phyloP scores from a whole-genome alignment of 1,140 invertebrate genomes.

The Drosophila setifemur region DNA sequence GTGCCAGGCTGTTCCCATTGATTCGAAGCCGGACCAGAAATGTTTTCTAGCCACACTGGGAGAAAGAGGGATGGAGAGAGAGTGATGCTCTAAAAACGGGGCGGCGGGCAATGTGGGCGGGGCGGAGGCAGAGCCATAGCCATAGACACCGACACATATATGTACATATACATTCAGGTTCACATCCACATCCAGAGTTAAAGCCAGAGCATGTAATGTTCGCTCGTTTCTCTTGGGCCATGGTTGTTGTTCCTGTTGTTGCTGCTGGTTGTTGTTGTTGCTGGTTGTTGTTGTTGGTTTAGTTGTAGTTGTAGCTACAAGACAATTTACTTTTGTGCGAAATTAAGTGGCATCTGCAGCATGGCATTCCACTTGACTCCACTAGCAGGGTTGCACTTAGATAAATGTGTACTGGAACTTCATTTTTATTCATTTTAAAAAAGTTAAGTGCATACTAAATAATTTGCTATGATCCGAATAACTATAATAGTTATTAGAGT shows the following conservation, averaged over 20 bases:
- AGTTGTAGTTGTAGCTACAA: constrained; percentile 74
- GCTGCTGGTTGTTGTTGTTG: constrained; percentile 12
- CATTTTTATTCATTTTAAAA: too few relatives aligned
- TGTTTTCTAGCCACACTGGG: constrained; percentile 56
- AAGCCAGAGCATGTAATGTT: constrained; percentile 71
- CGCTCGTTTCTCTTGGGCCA: constrained; percentile 73
- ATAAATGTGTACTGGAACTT: not conserved
- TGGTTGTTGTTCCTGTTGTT: constrained; percentile 52
- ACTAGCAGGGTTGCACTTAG: constrained; percentile 29
- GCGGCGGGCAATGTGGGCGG: constrained; percentile 24
- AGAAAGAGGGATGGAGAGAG: not conserved
- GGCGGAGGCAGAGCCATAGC: constrained; percentile 1
- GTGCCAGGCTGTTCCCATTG: constrained; percentile 64
- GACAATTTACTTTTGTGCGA: constrained; percentile 82
- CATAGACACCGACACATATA: not conserved
- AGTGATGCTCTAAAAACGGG: constrained; percentile 6
- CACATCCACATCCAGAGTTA: constrained; percentile 31
- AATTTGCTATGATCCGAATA: too few relatives aligned
- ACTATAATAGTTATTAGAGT: too few relatives aligned
- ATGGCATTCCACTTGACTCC: constrained; percentile 80
- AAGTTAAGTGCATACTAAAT: too few relatives aligned
- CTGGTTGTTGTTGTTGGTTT: constrained; percentile 22
- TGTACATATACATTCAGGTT: constrained; percentile 15
- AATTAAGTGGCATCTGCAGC: constrained; percentile 81
- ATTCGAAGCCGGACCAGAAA: constrained; percentile 49